phyloP scores from a whole-genome alignment of 2,797 vertebrate genomes.

The Bucorvus abyssinicus region DNA sequence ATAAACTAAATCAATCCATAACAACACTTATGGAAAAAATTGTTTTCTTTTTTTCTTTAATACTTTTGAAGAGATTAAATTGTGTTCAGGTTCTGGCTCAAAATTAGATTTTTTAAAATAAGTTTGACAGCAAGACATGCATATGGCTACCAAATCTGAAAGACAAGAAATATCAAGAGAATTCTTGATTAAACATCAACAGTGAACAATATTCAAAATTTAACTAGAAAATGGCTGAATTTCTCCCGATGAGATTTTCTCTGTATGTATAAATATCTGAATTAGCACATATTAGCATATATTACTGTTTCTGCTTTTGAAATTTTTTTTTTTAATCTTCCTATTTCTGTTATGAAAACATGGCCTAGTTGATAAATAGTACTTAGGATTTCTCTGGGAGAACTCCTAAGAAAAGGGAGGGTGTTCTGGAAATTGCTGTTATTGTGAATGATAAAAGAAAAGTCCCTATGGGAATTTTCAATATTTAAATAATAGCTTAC shows the following conservation, averaged over 20 bases:
- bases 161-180: not conserved
- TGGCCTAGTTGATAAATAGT: not conserved
- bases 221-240: not conserved
- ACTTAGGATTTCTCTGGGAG: not conserved
- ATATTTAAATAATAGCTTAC: not conserved
- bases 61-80: not conserved
- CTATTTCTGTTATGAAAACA: not conserved
- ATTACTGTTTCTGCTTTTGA: not conserved
- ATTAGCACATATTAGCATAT: constrained; percentile 5
- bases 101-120: not conserved
- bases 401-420: not conserved
- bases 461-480: not conserved
- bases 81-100: not conserved
- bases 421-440: not conserved
- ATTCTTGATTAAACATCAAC: not conserved
- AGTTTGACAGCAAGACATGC: not conserved
- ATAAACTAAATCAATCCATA: not conserved
- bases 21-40: not conserved
- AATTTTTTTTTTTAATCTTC: not conserved
- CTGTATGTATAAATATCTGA: not conserved
- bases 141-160: not conserved
- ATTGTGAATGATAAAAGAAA: not conserved
- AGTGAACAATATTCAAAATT: not conserved
- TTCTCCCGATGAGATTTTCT: not conserved
- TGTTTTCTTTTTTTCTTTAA: not conserved